Base-by-base conservation (phyloP, 2,797 vertebrate species). In the Scleropages formosus region DNA sequence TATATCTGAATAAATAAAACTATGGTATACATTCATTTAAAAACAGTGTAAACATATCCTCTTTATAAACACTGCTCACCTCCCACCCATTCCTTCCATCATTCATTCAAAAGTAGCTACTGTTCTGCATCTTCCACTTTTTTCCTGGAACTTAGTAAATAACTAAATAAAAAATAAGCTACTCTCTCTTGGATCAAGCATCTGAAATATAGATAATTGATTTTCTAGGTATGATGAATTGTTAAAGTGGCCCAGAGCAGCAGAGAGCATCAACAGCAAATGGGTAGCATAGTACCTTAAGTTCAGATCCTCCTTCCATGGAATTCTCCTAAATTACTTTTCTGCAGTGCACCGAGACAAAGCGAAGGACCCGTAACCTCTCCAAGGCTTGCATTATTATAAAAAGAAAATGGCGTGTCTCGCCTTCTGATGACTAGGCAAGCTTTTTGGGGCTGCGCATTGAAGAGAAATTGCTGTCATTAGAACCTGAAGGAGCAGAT, bases 331-430 rank as follows among this genome's bases (percentile, higher is more conserved):
- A 22, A 49, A 53, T 70, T 70, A 53, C 67, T 70, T 70, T 39
- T 70, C 24, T 3, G 67, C 10, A 46, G 44, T 13, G 49, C 10
- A 67, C 10, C 67, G 59, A 79, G 82, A 78, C 74, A 67, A 80
- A 81, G 81, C 81, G 76, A 47, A 8, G 8, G n/a, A 61, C 16
- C n/a, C 15, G 15, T 20, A 61, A 20, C 59, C 59, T 61, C 20
- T 15, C 59, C n/a, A 20, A 20, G n/a, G 1, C 15, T n/a, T 61
- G n/a, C 59, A 61, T 61, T 61, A 61, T 59, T 18, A 20, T 61
- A 61, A 61, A 61, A 10, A 70, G 24, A 70, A 10, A 8, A 26
- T 12, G 22, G 15, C n/a, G 47, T 8, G 24, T 49, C 12, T 58
- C 27, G 68, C 47, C 49, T 26, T 56, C 4, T 64, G n/a, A 26